phyloP scores from a whole-genome alignment of 2,888 invertebrate genomes.

The Heteromyza rotundicornis region DNA sequence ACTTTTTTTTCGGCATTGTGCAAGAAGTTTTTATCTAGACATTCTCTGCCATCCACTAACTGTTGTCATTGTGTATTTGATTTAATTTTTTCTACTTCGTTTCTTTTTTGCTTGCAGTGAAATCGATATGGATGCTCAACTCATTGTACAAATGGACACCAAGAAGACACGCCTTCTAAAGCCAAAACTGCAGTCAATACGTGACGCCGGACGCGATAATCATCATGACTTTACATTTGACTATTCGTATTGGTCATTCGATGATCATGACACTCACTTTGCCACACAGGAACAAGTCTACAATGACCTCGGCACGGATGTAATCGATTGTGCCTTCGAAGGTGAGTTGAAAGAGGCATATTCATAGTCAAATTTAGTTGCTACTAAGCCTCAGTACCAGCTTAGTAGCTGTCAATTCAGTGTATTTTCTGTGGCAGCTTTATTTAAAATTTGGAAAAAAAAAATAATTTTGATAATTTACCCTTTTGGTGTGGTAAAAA shows the following conservation, averaged over 20 bases:
- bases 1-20: too few species aligned
- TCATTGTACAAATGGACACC: slow-evolving; percentile 84
- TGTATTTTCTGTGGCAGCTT: too few species aligned
- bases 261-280: slow-evolving; percentile 72
- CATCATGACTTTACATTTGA: slow-evolving; percentile 89
- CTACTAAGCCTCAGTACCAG: too few species aligned
- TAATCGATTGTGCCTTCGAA: slow-evolving; percentile 76
- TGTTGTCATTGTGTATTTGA: too few species aligned
- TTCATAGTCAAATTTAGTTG: too few species aligned
- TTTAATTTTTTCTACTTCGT: slow-evolving; percentile 13
- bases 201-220: slow-evolving; percentile 66
- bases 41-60: too few species aligned
- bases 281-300: slow-evolving; percentile 83
- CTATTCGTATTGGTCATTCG: slow-evolving; percentile 87
- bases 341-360: too few species aligned
- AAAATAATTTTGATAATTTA: too few species aligned
- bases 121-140: slow-evolving; percentile 80
- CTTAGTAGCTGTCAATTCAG: too few species aligned
- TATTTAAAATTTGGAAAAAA: too few species aligned
- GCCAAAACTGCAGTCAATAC: slow-evolving; percentile 65
- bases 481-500: too few species aligned
- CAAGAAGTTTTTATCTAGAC: too few species aligned
- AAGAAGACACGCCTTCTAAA: slow-evolving; percentile 81
- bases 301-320: slow-evolving; percentile 75
- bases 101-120: slow-evolving; percentile 68